Percentiles rank a stretch among this genome's conserved stretches.
phyloP scores from a whole-genome alignment of 2,113 vertebrate species.

The Choloepus hoffmanni region DNA sequence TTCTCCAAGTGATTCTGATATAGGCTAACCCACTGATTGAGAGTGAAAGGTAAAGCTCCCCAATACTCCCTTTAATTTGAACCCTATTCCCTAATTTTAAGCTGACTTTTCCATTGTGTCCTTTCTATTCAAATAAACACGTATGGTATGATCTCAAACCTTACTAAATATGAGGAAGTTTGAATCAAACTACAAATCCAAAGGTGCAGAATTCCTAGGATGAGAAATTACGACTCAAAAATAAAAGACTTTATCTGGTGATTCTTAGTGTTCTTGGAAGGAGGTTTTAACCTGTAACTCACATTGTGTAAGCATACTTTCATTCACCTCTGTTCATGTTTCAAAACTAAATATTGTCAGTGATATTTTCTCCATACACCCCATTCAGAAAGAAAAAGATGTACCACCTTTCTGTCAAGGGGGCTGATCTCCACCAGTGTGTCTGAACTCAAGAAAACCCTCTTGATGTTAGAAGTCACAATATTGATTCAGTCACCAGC shows the following conservation, averaged over 20 bases:
- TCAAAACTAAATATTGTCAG: neutral
- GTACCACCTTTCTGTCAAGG: constrained; percentile 42
- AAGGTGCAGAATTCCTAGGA: neutral
- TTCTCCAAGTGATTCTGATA: neutral
- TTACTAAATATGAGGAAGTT: neutral
- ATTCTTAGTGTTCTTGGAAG: neutral
- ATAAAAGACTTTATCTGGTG: neutral
- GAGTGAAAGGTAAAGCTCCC: neutral
- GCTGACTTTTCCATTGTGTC: neutral
- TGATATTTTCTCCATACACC: neutral
- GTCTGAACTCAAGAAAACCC: constrained; percentile 75
- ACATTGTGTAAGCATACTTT: neutral
- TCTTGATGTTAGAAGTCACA: constrained; percentile 68
- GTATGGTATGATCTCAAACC: neutral
- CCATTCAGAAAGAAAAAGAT: constrained; percentile 69
- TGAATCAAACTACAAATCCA: neutral
- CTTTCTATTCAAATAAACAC: neutral
- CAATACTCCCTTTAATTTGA: neutral
- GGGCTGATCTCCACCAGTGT: constrained; percentile 50
- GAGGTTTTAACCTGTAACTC: neutral
- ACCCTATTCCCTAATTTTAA: neutral
- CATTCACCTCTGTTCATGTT: neutral
- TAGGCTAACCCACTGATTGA: neutral
- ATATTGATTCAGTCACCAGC: constrained; percentile 55
- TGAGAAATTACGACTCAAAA: neutral